phyloP scores from a whole-genome alignment of 2,113 vertebrate species.

The Strix uralensis region DNA sequence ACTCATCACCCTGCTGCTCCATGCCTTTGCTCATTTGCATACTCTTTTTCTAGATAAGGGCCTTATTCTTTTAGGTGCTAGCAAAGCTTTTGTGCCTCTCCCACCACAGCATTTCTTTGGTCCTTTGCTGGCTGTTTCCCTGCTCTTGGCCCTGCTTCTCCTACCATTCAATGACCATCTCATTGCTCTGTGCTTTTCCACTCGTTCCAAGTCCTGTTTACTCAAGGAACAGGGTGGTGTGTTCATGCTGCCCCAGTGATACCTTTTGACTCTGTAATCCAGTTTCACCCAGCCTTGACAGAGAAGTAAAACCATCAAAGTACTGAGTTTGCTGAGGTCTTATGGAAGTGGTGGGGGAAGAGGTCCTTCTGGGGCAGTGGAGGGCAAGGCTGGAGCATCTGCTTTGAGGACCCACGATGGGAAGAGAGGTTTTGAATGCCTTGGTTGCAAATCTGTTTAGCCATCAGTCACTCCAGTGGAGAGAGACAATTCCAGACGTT shows the following conservation, averaged over 20 bases:
- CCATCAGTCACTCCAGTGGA: background rate
- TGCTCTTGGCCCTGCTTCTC: background rate
- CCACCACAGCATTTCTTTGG: background rate
- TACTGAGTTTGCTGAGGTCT: background rate
- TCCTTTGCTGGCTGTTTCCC: background rate
- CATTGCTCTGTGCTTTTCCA: background rate
- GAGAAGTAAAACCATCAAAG: background rate
- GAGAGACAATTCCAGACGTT: background rate
- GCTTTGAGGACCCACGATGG: background rate
- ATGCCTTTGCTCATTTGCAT: slow-evolving; percentile 35
- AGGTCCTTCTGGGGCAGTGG: background rate
- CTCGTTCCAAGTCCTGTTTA: background rate
- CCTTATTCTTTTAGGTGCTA: background rate
- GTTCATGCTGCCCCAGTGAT: accelerated
- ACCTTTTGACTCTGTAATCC: background rate
- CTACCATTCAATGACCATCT: background rate
- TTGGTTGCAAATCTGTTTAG: background rate
- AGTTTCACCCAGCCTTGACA: background rate
- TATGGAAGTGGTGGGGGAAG: background rate
- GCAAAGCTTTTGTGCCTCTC: background rate
- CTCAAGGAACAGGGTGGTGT: background rate
- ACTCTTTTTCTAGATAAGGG: background rate
- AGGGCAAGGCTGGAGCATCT: background rate
- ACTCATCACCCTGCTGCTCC: slow-evolving; percentile 35
- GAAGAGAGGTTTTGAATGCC: background rate